Base-by-base conservation (phyloP, 2,113 vertebrate genomes). In the Carollia perspicillata region DNA sequence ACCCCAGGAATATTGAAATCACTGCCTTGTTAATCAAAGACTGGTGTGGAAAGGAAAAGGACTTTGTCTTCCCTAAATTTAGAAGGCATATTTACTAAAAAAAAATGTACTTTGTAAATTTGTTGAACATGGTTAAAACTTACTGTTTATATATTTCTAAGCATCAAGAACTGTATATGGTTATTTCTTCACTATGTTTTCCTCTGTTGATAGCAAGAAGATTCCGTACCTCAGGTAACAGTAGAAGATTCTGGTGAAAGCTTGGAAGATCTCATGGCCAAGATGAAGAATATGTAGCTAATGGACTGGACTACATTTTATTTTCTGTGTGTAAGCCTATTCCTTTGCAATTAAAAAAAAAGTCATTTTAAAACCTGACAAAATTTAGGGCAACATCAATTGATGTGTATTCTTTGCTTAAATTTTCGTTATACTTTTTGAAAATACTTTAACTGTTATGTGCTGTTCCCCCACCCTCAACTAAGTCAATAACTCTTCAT, bases 251-350 rank as follows among this genome's bases (percentile, higher is more conserved):
- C 99, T 1, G 99, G 99, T 22, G 99, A 99, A 98, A 99, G 99
- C 97, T 98, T 99, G 78, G 99, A 99, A 94, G 99, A 99, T 74
- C 98, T 99, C 94, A 99, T 99, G 99, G 99, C 99, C 96, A 99
- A 99, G 95, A 99, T 99, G 99, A 99, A 98, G 97, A 99, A 98
- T 78, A 97, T 99, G 97, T 99, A 99, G 96, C 90, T 58, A 92
- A 72, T 88, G 23, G 47, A 35, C 81, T 78, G 79, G 40, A 30
- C 28, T 84, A 20, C 87, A 51, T 74, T 89, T 88, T 81, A 84
- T 66, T 95, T 93, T 63, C 69, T 88, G 3, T 88, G 26, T 95
- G 84, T 93, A 89, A 89, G 2, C 22, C 26, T 83, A 2, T 92
- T 63, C 53, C 72, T 63, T 95, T 80, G n/a, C 26, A 88, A 72